phyloP scores from a whole-genome alignment of 1,140 invertebrate species.

The Teleopsis dalmanni region DNA sequence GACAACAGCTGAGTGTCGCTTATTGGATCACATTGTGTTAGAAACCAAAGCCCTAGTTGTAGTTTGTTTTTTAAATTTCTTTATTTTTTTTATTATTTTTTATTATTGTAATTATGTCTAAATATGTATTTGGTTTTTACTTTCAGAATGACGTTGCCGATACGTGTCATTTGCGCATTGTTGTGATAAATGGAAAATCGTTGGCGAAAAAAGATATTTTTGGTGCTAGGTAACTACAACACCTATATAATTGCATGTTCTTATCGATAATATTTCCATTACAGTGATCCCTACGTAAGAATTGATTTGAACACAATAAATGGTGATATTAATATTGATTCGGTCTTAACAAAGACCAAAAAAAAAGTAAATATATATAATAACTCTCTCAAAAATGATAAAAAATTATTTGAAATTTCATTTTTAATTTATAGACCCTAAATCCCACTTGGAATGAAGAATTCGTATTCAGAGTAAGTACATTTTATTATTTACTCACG shows the following conservation, averaged over 20 bases:
- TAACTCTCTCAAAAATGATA: not conserved
- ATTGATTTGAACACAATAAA: constrained; percentile 81
- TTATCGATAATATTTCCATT: constrained; percentile 29
- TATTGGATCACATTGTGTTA: too few species aligned
- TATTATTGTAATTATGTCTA: too few species aligned
- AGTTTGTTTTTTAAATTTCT: not conserved
- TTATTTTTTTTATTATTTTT: not conserved
- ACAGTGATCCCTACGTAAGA: constrained; percentile 91
- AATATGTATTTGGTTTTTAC: constrained; percentile 4
- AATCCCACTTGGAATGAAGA: constrained; percentile 97
- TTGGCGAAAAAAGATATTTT: constrained; percentile 97
- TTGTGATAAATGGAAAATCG: constrained; percentile 78
- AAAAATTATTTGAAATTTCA: not conserved
- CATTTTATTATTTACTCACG: not conserved
- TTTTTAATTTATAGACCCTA: constrained; percentile 64
- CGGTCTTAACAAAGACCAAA: constrained; percentile 89
- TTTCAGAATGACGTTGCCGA: constrained; percentile 68
- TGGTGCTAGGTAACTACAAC: constrained; percentile 74
- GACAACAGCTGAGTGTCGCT: too few species aligned
- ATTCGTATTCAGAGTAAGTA: constrained; percentile 85
- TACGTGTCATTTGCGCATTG: constrained; percentile 67
- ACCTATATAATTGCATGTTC: not conserved
- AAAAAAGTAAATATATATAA: constrained; percentile 65
- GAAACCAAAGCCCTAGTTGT: too few species aligned
- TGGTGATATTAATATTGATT: constrained; percentile 80